phyloP scores from a whole-genome alignment of 2,797 vertebrate genomes.

The Halcyon smyrnensis region DNA sequence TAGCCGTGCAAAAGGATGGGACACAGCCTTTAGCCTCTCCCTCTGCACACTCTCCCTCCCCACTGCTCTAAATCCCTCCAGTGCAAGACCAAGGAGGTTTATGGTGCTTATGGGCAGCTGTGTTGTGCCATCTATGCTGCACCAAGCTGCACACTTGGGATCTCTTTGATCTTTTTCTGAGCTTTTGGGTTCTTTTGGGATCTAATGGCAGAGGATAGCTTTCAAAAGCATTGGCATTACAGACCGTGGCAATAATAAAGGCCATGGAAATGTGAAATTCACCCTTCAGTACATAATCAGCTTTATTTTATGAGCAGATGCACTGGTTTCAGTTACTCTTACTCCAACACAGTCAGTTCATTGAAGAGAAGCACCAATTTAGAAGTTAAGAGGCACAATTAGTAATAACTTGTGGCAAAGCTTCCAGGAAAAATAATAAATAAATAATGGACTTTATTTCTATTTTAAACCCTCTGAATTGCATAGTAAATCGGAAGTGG shows the following conservation, averaged over 20 bases:
- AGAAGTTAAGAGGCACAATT: neutral
- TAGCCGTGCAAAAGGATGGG: neutral
- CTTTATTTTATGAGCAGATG: neutral
- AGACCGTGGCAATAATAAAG: neutral
- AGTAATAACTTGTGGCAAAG: neutral
- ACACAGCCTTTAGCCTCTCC: neutral
- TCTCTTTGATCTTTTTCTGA: neutral
- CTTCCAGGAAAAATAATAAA: neutral
- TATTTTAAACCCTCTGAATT: neutral
- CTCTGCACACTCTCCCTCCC: neutral
- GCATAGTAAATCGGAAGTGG: neutral
- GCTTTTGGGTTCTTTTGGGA: neutral
- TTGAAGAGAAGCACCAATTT: neutral
- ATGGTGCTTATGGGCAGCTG: neutral
- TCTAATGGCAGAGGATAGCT: neutral
- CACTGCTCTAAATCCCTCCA: neutral
- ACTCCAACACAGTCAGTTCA: neutral
- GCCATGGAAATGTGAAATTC: neutral
- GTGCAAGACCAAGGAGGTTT: neutral
- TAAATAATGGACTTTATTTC: neutral
- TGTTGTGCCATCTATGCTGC: fast-evolving
- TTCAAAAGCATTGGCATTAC: neutral
- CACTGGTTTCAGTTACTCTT: neutral
- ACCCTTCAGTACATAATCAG: neutral
- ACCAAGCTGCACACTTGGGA: neutral